A percentile compares a stretch with the other conserved stretches of the same genome.
These are phyloP conservation scores for Tinamus major DNA, from an alignment of 2,797 vertebrate species.

Conservation along the genomic window DNA sequence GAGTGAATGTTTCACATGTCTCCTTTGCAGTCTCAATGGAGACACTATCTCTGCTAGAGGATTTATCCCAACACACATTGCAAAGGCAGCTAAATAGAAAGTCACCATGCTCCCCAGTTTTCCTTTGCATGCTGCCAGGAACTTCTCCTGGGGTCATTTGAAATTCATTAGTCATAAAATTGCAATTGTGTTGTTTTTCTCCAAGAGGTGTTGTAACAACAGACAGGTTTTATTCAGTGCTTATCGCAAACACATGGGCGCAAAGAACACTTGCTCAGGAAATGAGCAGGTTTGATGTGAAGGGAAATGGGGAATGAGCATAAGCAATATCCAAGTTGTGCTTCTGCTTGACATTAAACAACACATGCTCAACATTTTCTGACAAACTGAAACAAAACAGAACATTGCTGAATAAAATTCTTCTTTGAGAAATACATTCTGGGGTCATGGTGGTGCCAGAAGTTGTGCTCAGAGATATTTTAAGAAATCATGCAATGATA, in stretches of 20 bases:
- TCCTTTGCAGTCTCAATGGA: neutral
- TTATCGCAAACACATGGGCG: neutral
- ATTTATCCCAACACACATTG: neutral
- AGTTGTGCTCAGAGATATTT: neutral
- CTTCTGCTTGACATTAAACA: conserved; percentile 68
- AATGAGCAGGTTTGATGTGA: conserved; percentile 44
- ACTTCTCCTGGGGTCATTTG: conserved; percentile 38
- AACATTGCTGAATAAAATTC: conserved; percentile 36
- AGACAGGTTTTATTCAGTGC: neutral
- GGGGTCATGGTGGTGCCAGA: conserved; percentile 3
- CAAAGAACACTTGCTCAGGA: conserved; percentile 36
- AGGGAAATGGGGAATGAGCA: conserved; percentile 10
- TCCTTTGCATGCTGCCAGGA: conserved; percentile 19
- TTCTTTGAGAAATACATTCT: conserved; percentile 26
- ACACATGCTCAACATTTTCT: conserved; percentile 60
- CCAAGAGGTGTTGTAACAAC: neutral
- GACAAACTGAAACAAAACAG: conserved; percentile 42
- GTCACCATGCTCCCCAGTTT: neutral
- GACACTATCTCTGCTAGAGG: neutral
- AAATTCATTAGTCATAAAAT: conserved; percentile 47
- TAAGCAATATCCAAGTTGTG: conserved; percentile 54
- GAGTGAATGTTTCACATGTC: neutral
- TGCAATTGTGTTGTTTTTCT: neutral
- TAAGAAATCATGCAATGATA: neutral
- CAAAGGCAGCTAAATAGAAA: conserved; percentile 40